Conservation (phyloP, 2,797 vertebrate genomes). For the Enoplosus armatus region DNA sequence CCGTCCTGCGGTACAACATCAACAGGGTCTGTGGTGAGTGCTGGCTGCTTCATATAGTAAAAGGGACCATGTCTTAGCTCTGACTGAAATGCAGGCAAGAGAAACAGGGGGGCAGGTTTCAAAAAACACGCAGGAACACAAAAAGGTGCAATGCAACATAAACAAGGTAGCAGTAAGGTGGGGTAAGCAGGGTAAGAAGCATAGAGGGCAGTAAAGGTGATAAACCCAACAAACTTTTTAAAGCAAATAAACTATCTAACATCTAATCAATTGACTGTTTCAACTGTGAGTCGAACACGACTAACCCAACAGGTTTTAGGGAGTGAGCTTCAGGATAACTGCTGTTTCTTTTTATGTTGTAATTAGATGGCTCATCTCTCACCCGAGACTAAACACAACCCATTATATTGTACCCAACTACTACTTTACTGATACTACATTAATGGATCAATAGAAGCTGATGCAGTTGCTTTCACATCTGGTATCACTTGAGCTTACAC, state of each 20-base stretch:
- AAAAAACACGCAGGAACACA: conserved; percentile 91
- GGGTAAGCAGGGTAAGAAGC: conserved; percentile 74
- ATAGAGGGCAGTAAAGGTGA: conserved; percentile 42
- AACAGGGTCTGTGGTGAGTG: conserved; percentile 97
- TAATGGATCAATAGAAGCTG: conserved; percentile 7
- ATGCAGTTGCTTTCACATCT: conserved; percentile 20
- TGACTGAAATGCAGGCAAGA: conserved; percentile 99
- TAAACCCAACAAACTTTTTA: conserved; percentile 44
- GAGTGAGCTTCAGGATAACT: conserved; percentile 25
- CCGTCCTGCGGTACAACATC: conserved; percentile 99
- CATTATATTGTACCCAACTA: conserved; percentile 9
- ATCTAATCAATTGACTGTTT: conserved; percentile 33
- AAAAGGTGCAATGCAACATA: conserved; percentile 85
- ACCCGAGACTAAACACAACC: conserved; percentile 20
- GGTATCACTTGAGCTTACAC: not conserved
- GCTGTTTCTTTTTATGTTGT: not conserved
- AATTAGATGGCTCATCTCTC: conserved; percentile 12
- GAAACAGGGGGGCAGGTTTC: conserved; percentile 96
- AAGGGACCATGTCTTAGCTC: conserved; percentile 99
- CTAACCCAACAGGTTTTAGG: conserved; percentile 49
- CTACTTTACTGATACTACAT: not conserved
- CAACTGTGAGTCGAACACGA: conserved; percentile 33
- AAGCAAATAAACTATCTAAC: conserved; percentile 42
- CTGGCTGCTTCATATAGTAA: conserved; percentile 98
- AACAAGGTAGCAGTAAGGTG: conserved; percentile 76